These are phyloP conservation scores for Hypotaenidia okinawae DNA, from an alignment of 2,797 vertebrate genomes.

Conservation along the genomic window DNA sequence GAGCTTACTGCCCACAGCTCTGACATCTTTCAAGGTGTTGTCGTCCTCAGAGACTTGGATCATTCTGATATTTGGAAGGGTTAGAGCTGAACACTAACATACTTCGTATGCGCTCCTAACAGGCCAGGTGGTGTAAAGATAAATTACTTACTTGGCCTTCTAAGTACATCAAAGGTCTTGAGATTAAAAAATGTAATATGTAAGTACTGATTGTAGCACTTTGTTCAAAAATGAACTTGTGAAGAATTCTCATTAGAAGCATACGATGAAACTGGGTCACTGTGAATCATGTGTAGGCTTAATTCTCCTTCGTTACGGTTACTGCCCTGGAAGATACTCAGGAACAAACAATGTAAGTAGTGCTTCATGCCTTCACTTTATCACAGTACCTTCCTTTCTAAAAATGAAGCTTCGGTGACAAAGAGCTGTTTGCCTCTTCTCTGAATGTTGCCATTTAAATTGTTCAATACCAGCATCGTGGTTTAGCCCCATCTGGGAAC, in stretches of 20 bases:
- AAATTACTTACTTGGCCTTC: not conserved
- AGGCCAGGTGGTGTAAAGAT: not conserved
- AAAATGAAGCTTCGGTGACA: not conserved
- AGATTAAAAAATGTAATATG: not conserved
- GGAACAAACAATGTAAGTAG: not conserved
- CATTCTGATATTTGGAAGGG: not conserved
- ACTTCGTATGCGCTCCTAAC: not conserved
- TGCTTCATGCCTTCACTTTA: not conserved
- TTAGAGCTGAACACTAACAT: not conserved
- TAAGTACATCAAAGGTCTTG: not conserved
- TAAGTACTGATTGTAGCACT: not conserved
- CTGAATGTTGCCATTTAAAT: not conserved
- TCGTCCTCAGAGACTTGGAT: not conserved
- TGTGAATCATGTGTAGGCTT: not conserved
- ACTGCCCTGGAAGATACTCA: not conserved
- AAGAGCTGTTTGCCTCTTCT: not conserved
- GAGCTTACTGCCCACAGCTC: not conserved
- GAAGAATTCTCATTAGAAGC: not conserved
- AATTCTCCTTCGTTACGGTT: not conserved
- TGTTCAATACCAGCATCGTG: not conserved
- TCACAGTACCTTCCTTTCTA: not conserved
- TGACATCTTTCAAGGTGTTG: not conserved
- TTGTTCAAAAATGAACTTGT: not conserved
- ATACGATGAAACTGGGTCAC: not conserved
- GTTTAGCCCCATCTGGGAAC: no score